Base-by-base conservation (phyloP, 1,140 invertebrate species). In the Pteromalus puparum region DNA sequence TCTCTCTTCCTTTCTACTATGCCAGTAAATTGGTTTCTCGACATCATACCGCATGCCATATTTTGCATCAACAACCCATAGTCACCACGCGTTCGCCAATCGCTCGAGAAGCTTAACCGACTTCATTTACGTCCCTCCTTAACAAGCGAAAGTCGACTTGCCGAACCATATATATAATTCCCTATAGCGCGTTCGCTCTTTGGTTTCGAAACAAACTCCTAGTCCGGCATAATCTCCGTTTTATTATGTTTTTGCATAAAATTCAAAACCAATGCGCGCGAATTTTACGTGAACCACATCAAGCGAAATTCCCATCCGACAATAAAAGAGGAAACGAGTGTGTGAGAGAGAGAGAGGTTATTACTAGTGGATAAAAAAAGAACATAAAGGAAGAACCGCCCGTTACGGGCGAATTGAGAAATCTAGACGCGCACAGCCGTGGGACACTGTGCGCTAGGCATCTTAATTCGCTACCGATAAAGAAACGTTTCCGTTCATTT, bases 51-150 rank as follows among this genome's bases (percentile, higher is more conserved):
- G 5, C 18, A n/a, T 7, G 53, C 53, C 18, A 61, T 61, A 61
- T 21, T 61, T n/a, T 61, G 15, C 53, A n/a, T n/a, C 21, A 61
- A 61, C 48, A 61, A 61, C n/a, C 2, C 53, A 7, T 7, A 61
- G 53, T n/a, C 21, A 53, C 53, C 18, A 21, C 30, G 15, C 18
- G 53, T 21, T 61, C 6, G 18, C 21, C 53, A n/a, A 61, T 61
- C 53, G 53, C 53, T 61, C 7, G 15, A 7, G 15, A 61, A 53
- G 48, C 13, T 86, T 86, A 86, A 73, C 30, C 21, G n/a, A 38
- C 42, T 79, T 75, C 67, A 83, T 82, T 86, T 84, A 83, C 85
- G 77, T 77, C 82, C 42, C 65, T 79, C 77, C 70, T 68, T 34
- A 72, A 72, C 30, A 34, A 72, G 68, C 68, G 68, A 72, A 72